Evolutionary conservation across 2,888 invertebrate species (phyloP), one percentile per base, ranked within the genome.

Genomic region (Eristalinus aeneus): DNA sequence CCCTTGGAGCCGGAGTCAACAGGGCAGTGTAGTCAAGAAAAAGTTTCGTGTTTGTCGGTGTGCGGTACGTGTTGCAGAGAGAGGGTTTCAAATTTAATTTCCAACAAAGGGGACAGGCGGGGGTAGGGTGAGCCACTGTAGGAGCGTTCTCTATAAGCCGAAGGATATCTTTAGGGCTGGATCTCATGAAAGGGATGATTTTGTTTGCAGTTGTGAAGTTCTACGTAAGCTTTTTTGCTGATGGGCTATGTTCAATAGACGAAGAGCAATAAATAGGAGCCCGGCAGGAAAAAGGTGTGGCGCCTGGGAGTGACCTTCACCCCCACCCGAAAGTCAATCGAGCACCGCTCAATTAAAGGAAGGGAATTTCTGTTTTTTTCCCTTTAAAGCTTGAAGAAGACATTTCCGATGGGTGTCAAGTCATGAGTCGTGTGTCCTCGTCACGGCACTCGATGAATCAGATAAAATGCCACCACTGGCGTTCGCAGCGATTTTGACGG

Each of bases 61-160:
- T 27, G 16, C 16, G 46, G 46, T 46, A 46, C 46, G 46, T 46
- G 46, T 46, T 46, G 46, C 46, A 46, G 60, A 63, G 60, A 63
- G 74, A 84, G 79, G 71, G 71, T 72, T 84, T 46, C 39, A 67
- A 65, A 79, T 61, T 71, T 67, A 61, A 74, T 78, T 84, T 65
- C 23, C 54, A 46, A 77, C 11, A 77, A 77, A 72, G 27, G 32
- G 36, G 36, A 67, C n/a, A 39, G 32, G 27, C 5, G 27, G 27
- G 27, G 27, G 27, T 2, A 5, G 27, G 27, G 27, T 2, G 27
- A 5, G 27, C 2, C 2, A 5, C 2, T 27, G 27, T 27, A 5
- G 23, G 36, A 74, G 22, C 5, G n/a, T n/a, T 46, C 8, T 27
- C 65, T n/a, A 27, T 12, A 46, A 65, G 31, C 16, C 22, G 22